These are phyloP conservation scores for Nothocercus nigrocapillus DNA, from an alignment of 2,113 vertebrate genomes.

Conservation along the genomic window DNA sequence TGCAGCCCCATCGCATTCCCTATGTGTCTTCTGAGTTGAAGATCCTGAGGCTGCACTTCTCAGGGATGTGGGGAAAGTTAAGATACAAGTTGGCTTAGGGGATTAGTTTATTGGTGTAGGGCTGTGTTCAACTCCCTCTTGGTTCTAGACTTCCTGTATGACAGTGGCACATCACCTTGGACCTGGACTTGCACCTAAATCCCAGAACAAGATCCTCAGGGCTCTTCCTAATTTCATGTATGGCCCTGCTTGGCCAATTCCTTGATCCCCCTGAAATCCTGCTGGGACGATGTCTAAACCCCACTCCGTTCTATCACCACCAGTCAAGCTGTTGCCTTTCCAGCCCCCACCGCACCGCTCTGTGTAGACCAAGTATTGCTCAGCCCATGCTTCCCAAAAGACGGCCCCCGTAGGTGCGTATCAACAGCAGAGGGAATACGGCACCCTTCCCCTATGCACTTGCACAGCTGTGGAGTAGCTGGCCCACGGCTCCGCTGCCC, in stretches of 20 bases:
- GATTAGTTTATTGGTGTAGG: background rate
- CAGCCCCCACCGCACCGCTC: background rate
- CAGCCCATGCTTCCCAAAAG: background rate
- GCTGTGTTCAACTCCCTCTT: background rate
- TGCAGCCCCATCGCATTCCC: background rate
- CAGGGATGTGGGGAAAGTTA: background rate
- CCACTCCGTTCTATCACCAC: background rate
- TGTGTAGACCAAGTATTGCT: background rate
- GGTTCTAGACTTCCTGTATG: background rate
- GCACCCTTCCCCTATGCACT: rapidly evolving
- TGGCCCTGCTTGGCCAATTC: background rate
- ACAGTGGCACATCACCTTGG: background rate
- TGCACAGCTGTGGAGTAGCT: rapidly evolving
- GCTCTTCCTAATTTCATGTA: background rate
- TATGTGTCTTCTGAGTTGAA: background rate
- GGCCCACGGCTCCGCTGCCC: rapidly evolving
- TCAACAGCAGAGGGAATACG: background rate
- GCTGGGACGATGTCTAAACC: background rate
- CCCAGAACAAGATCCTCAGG: background rate
- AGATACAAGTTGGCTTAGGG: background rate
- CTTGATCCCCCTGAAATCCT: background rate
- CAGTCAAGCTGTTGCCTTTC: rapidly evolving
- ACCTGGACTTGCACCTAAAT: background rate
- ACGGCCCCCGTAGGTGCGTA: background rate
- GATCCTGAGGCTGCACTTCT: background rate